Evolutionary conservation across 2,113 vertebrate genomes (phyloP).

Genomic region (Accipiter cooperii): DNA sequence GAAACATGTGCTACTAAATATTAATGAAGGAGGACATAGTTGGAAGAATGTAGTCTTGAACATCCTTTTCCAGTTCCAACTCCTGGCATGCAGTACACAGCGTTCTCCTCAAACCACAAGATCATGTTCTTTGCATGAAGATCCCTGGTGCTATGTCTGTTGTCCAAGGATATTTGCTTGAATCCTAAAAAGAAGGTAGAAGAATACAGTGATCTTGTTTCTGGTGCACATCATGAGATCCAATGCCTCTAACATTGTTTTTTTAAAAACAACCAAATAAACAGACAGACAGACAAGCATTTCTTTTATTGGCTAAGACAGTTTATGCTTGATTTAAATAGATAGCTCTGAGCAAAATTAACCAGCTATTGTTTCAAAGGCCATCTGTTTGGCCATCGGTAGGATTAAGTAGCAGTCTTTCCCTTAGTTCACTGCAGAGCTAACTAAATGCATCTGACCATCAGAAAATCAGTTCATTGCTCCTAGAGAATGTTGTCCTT

Average conservation of each 20-base stretch:
- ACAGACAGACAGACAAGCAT: neutral
- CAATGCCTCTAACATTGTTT: neutral
- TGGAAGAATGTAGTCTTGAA: neutral
- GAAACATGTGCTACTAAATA: constrained; percentile 46
- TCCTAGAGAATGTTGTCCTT: neutral
- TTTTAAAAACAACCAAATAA: neutral
- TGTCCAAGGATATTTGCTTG: neutral
- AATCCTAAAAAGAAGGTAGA: neutral
- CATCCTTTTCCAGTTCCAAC: neutral
- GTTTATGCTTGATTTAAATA: neutral
- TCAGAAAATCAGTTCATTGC: neutral
- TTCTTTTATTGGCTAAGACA: neutral
- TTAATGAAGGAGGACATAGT: neutral
- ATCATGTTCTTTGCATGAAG: neutral
- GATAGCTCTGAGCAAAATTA: neutral
- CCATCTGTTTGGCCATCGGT: neutral
- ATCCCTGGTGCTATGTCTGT: neutral
- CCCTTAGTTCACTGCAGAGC: neutral
- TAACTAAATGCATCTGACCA: neutral
- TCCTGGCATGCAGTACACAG: neutral
- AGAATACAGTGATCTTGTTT: neutral
- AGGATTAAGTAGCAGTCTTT: neutral
- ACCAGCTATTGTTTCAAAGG: neutral
- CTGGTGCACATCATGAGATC: neutral
- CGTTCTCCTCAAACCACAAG: neutral